These are phyloP conservation scores for Sparus aurata DNA, from an alignment of 2,797 vertebrate genomes.

Conservation along the genomic window DNA sequence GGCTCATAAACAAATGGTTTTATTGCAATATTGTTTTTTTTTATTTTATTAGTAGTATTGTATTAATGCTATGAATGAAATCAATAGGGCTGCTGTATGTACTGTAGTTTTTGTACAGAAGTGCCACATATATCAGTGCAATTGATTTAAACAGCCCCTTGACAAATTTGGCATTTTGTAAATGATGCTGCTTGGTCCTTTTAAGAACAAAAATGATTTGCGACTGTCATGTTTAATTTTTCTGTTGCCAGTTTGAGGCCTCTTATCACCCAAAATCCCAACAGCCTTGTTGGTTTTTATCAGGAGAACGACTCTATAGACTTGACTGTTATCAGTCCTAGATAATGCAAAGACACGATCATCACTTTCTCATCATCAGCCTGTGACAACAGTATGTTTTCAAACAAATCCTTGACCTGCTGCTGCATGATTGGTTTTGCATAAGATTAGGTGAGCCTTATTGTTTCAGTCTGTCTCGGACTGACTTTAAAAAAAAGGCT, in stretches of 20 bases:
- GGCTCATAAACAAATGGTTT: constrained; percentile 32
- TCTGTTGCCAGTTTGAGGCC: not conserved
- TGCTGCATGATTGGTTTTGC: not conserved
- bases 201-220: not conserved
- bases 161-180: not conserved
- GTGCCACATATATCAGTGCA: constrained; percentile 3
- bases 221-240: not conserved
- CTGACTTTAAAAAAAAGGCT: not conserved
- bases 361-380: constrained; percentile 11
- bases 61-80: constrained; percentile 38
- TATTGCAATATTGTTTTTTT: constrained; percentile 38
- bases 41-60: constrained; percentile 30
- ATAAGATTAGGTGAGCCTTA: not conserved
- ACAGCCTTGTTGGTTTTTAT: constrained; percentile 22
- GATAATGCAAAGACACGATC: constrained; percentile 32
- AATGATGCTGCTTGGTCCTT: constrained; percentile 21
- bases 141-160: not conserved
- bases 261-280: not conserved
- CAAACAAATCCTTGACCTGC: constrained; percentile 13
- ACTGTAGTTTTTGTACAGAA: constrained; percentile 43
- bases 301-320: not conserved
- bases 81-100: constrained; percentile 22
- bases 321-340: constrained; percentile 5
- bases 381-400: constrained; percentile 15
- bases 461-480: constrained; percentile 1